Evolutionary conservation across 2,888 invertebrate species (phyloP).

Genomic region (Melangyna quadrimaculata): DNA sequence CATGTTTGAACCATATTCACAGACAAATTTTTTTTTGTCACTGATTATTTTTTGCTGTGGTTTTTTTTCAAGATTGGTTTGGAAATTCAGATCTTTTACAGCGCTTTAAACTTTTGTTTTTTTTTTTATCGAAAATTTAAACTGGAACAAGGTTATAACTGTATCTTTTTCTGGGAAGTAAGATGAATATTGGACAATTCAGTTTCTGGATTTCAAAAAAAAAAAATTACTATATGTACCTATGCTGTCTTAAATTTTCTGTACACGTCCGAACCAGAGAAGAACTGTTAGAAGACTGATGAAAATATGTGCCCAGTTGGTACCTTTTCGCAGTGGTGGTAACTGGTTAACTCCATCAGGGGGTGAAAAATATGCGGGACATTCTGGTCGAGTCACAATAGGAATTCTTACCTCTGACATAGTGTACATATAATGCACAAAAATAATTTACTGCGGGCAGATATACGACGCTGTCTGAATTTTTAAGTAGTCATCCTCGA

Average conservation of each 20-base stretch:
- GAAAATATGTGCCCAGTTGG: neutral
- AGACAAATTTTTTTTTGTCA: constrained; percentile 17
- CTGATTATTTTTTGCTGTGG: neutral
- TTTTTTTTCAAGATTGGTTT: neutral
- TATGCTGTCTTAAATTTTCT: neutral
- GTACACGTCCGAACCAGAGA: constrained; percentile 42
- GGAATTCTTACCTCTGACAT: neutral
- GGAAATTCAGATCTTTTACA: neutral
- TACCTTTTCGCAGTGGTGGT: neutral
- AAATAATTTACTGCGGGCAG: constrained; percentile 35
- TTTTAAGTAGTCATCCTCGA: constrained; percentile 11
- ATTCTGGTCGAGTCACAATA: constrained; percentile 54
- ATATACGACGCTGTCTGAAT: constrained; percentile 49
- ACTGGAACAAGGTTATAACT: neutral
- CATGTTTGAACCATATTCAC: constrained; percentile 79
- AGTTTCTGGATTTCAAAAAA: neutral
- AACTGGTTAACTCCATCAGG: neutral
- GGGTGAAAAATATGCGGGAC: constrained; percentile 29
- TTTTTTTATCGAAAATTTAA: neutral
- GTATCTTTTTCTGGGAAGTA: constrained; percentile 17
- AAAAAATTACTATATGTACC: neutral
- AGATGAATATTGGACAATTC: neutral
- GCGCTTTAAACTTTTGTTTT: neutral
- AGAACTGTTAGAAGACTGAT: constrained; percentile 44
- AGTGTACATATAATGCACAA: neutral